phyloP scores from a whole-genome alignment of 2,797 vertebrate species.

The Knipowitschia caucasica region DNA sequence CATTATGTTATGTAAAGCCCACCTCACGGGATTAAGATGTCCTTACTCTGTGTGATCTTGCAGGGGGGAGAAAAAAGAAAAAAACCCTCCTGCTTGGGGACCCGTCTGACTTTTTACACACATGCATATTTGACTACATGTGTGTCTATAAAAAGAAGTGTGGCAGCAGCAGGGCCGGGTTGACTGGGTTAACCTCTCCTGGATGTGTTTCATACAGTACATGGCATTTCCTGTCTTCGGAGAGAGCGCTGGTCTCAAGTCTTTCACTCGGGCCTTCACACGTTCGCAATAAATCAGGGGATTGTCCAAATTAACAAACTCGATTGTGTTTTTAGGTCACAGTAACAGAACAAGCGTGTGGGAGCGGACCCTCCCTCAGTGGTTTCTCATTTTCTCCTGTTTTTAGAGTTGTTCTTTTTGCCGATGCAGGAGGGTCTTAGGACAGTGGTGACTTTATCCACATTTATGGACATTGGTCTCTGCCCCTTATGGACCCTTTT shows the following conservation, averaged over 20 bases:
- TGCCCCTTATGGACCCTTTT: too few relatives aligned
- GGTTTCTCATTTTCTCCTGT: too few relatives aligned
- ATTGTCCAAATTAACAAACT: too few relatives aligned
- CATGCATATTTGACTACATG: conserved; percentile 11
- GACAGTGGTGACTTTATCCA: too few relatives aligned
- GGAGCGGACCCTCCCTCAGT: too few relatives aligned
- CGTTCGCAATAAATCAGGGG: too few relatives aligned
- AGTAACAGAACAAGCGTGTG: too few relatives aligned
- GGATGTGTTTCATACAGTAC: conserved; percentile 8
- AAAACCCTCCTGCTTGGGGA: background rate
- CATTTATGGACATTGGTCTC: too few relatives aligned
- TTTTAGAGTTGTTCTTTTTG: too few relatives aligned
- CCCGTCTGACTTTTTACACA: conserved; percentile 11
- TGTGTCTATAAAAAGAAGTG: background rate
- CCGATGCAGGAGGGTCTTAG: too few relatives aligned
- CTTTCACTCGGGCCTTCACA: too few relatives aligned
- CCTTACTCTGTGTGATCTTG: conserved; percentile 21
- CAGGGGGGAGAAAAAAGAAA: background rate
- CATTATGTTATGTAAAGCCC: conserved; percentile 42
- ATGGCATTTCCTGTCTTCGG: conserved; percentile 20
- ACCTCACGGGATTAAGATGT: conserved; percentile 32
- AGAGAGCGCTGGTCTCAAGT: conserved; percentile 15
- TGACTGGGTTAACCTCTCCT: conserved; percentile 30
- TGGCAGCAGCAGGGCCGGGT: background rate
- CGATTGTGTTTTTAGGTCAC: too few relatives aligned